These are phyloP conservation scores for Salvelinus alpinus DNA, from an alignment of 2,113 vertebrate species.

Conservation along the genomic window DNA sequence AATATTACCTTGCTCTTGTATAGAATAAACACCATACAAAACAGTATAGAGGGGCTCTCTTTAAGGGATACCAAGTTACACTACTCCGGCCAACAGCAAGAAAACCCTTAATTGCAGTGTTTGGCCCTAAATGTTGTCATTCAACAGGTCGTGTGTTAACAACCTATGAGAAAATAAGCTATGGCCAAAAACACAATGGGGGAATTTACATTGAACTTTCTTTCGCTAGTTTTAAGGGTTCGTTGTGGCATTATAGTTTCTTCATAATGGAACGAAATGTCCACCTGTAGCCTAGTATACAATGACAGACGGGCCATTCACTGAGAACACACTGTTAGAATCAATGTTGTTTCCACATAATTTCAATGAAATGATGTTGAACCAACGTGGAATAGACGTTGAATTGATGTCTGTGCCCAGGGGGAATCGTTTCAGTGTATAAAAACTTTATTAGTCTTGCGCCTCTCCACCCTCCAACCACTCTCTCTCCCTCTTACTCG, in stretches of 20 bases:
- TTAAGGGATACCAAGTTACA: slow-evolving; percentile 66
- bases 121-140: slow-evolving; percentile 23
- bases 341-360: no score
- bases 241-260: no score
- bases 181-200: no score
- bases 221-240: no score
- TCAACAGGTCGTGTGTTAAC: slow-evolving; percentile 18
- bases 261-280: not conserved
- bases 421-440: slow-evolving; percentile 37
- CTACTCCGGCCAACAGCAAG: slow-evolving; percentile 35
- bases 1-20: slow-evolving; percentile 49
- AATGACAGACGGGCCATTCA: not conserved
- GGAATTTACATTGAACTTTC: no score
- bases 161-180: not conserved
- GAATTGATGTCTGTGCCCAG: no score
- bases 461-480: slow-evolving; percentile 54
- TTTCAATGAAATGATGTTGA: no score
- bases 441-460: slow-evolving; percentile 68
- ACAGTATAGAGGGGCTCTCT: slow-evolving; percentile 41
- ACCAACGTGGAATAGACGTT: no score
- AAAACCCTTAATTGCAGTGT: slow-evolving; percentile 11
- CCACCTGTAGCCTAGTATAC: not conserved
- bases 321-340: no score
- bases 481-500: slow-evolving; percentile 52
- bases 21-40: no score